Evolutionary conservation across 1,140 invertebrate species (phyloP), one percentile per base, ranked within the genome.

Genomic region (Zophobas morio): DNA sequence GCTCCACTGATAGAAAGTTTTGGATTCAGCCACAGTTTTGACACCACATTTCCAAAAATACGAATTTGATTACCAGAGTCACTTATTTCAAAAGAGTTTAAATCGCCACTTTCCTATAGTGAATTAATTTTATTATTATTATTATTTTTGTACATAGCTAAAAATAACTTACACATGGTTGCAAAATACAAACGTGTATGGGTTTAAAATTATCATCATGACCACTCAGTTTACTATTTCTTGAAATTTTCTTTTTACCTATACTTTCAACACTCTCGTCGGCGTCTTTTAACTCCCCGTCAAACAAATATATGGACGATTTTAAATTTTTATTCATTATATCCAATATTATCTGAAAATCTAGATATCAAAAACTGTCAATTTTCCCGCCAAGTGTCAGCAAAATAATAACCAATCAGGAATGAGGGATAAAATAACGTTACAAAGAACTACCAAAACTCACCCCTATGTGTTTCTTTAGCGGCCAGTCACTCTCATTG

Each of bases 1-100:
- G 91, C 91, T 85, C 93, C 92, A 63, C 86, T 86, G n/a, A 94
- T 88, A 34, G 90, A 92, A 1, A 92, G 89, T 85, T 92, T 93
- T 35, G 91, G 88, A 85, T 93, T 90, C 70, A 95, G 87, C 86
- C 92, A 94, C 35, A 93, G 90, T 86, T 90, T 89, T 77, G 92
- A 91, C 5, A 90, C 89, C 5, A 95, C 89, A 51, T 92, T 90
- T 46, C 94, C 94, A 36, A 88, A 81, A 51, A 92, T 85, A 75
- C 86, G 85, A 81, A 93, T 89, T 34, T 88, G 88, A 33, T 88
- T 89, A 53, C 83, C 80, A 80, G 80, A 84, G 84, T 60, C 54
- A 35, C 51, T 46, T 6, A 74, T 46, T 74, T 74, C 39, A 40
- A 74, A 56, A 8, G 32, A 34, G 40, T 74, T 74, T 56, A 35